Conservation (phyloP, 2,888 invertebrate species). For the Asteroscopus sphinx region DNA sequence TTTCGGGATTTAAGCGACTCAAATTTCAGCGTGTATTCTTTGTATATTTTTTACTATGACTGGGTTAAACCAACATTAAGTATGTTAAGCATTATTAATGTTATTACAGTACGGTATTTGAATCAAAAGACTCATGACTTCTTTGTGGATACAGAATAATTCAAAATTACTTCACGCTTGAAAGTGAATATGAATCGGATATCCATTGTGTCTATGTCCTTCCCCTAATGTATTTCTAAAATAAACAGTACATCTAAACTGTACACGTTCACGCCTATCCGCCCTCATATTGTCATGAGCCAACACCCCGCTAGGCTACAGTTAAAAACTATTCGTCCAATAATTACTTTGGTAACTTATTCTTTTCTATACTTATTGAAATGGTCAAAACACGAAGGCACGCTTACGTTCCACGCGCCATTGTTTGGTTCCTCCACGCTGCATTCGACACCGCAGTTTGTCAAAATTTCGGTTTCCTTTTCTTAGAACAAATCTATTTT, state of each 20-base stretch:
- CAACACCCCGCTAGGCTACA: conserved; percentile 82
- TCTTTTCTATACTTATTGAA: conserved; percentile 80
- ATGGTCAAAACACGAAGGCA: conserved; percentile 85
- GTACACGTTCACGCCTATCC: conserved; percentile 72
- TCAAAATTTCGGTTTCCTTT: conserved; percentile 88
- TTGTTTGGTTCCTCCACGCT: conserved; percentile 72
- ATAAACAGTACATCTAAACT: conserved; percentile 60
- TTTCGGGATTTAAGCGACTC: too few relatives aligned
- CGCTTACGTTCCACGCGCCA: conserved; percentile 80
- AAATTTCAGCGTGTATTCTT: too few relatives aligned
- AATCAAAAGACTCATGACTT: conserved; percentile 21
- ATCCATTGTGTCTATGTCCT: conserved; percentile 55
- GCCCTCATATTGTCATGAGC: conserved; percentile 64
- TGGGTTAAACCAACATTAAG: conserved; percentile 9
- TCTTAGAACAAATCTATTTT: conserved; percentile 78
- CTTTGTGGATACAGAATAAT: conserved; percentile 46
- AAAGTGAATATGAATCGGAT: conserved; percentile 59
- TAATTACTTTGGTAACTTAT: conserved; percentile 86
- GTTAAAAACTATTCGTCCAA: conserved; percentile 79
- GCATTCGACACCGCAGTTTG: conserved; percentile 84
- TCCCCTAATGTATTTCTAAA: conserved; percentile 57
- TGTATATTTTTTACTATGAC: too few relatives aligned
- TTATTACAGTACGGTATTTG: conserved; percentile 7
- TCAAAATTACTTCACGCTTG: conserved; percentile 48
- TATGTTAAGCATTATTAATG: neutral